These are phyloP conservation scores for Meandrusa payeni DNA, from an alignment of 2,888 invertebrate genomes.

Conservation along the genomic window DNA sequence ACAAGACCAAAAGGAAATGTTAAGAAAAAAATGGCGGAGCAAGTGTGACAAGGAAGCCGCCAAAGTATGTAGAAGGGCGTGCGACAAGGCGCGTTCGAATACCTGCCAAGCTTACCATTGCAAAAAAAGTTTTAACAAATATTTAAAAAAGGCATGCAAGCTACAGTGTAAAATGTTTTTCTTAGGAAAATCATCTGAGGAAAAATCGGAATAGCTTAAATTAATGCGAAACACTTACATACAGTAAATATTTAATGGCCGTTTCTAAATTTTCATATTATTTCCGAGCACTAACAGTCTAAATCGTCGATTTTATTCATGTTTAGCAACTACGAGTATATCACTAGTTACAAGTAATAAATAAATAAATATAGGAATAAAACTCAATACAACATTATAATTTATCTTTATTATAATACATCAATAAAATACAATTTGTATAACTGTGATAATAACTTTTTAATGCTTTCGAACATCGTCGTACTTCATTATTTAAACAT, in stretches of 20 bases:
- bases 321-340: too few species aligned
- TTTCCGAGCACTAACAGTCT: too few species aligned
- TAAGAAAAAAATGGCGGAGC: constrained; percentile 34
- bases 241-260: too few species aligned
- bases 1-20: constrained; percentile 25
- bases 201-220: too few species aligned
- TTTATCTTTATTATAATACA: constrained; percentile 53
- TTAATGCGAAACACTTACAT: too few species aligned
- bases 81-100: constrained; percentile 32
- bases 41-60: constrained; percentile 37
- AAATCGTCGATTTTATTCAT: too few species aligned
- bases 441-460: constrained; percentile 60
- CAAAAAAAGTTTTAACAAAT: constrained; percentile 34
- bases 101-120: constrained; percentile 39
- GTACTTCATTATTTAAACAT: constrained; percentile 18
- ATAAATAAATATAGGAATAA: too few species aligned
- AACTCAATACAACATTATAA: constrained; percentile 37
- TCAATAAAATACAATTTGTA: constrained; percentile 69
- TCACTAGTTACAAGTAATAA: too few species aligned
- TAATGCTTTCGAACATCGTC: constrained; percentile 33
- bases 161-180: too few species aligned
- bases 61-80: constrained; percentile 39
- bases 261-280: too few species aligned
- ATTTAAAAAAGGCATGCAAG: constrained; percentile 43
- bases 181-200: too few species aligned